Evolutionary conservation across 92 coral and sea anemone genomes (phyloP).

Genomic region (Blastomussa wellsi): DNA sequence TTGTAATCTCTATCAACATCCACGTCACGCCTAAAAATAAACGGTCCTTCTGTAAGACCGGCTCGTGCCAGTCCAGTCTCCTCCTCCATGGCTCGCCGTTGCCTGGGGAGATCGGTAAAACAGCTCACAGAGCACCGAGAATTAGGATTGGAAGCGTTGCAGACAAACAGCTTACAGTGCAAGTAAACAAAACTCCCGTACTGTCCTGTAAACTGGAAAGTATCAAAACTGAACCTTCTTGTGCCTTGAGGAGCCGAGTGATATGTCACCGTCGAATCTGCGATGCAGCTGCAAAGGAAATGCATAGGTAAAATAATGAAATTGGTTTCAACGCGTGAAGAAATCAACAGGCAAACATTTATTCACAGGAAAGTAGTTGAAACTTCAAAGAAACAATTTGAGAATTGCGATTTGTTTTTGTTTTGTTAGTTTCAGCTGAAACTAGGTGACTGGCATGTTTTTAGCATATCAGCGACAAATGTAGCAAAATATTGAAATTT

Average conservation of each 20-base stretch:
- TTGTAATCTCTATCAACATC: neutral
- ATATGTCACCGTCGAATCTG: slow-evolving; percentile 68
- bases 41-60: slow-evolving; percentile 75
- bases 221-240: slow-evolving; percentile 79
- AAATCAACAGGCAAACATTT: too few species aligned
- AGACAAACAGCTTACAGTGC: slow-evolving; percentile 78
- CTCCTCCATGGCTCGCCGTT: slow-evolving; percentile 46
- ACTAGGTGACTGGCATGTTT: too few species aligned
- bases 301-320: too few species aligned
- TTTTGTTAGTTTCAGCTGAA: too few species aligned
- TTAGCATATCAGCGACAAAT: too few species aligned
- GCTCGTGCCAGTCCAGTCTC: slow-evolving; percentile 49
- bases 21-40: slow-evolving; percentile 38
- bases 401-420: too few species aligned
- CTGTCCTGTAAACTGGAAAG: slow-evolving; percentile 72
- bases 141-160: slow-evolving; percentile 70
- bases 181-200: slow-evolving; percentile 72
- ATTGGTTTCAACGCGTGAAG: too few species aligned
- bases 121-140: slow-evolving; percentile 74
- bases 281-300: slow-evolving; percentile 54
- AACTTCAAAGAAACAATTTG: too few species aligned
- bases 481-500: too few species aligned
- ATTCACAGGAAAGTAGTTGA: too few species aligned
- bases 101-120: slow-evolving; percentile 42
- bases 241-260: slow-evolving; percentile 41